Percentiles rank a stretch among this genome's conserved stretches.
Evolutionary conservation across 2,888 invertebrate genomes (phyloP).

Genomic region (Cheilosia urbana): DNA sequence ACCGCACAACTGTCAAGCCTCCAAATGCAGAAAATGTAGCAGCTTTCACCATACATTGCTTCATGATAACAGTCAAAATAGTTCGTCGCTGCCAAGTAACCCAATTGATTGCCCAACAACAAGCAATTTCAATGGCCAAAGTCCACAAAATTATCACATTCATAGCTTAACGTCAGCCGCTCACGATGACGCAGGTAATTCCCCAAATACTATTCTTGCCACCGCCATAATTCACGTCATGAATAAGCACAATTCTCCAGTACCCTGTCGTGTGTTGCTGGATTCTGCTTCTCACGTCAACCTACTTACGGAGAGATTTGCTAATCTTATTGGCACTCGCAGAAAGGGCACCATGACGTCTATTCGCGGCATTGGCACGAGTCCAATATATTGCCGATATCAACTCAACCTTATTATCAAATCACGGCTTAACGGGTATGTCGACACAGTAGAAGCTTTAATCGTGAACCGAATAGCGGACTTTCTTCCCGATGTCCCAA

Average conservation of each 20-base stretch:
- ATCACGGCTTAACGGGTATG: constrained; percentile 15
- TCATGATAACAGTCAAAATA: constrained; percentile 6
- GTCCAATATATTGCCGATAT: constrained; percentile 2
- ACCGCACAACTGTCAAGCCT: constrained; percentile 4
- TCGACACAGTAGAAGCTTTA: too few relatives aligned
- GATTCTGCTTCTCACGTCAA: constrained; percentile 21
- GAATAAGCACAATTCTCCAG: constrained; percentile 13
- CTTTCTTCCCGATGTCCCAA: constrained; percentile 2
- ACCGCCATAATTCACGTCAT: constrained; percentile 15
- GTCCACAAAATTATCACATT: constrained; percentile 5
- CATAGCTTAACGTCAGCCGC: background rate
- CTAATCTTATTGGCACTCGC: background rate
- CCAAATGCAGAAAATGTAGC: constrained; percentile 10
- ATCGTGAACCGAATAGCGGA: too few relatives aligned
- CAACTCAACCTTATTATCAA: background rate
- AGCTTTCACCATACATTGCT: constrained; percentile 17
- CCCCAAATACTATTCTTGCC: constrained; percentile 6
- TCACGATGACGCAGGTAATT: background rate
- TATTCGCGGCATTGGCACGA: background rate
- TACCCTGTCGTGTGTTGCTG: constrained; percentile 11
- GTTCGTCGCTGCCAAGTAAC: background rate
- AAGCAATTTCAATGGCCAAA: constrained; percentile 8
- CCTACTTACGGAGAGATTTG: constrained; percentile 14
- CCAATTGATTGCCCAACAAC: background rate
- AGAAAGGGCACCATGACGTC: background rate